A percentile compares a stretch with the other conserved stretches of the same genome.
These are phyloP conservation scores for Macquaria ambigua DNA, from an alignment of 2,113 vertebrate genomes.

Conservation along the genomic window DNA sequence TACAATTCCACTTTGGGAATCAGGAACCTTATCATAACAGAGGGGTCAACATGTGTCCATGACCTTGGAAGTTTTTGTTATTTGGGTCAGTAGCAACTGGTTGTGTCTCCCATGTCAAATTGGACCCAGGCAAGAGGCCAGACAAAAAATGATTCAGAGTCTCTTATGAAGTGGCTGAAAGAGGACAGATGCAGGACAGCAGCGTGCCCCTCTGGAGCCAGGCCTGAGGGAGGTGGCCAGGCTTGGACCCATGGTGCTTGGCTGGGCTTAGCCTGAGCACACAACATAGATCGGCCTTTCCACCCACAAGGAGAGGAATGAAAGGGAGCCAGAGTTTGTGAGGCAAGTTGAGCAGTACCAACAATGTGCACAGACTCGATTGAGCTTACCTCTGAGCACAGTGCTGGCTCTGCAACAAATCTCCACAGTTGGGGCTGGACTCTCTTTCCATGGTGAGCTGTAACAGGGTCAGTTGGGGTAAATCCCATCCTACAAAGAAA, in stretches of 20 bases:
- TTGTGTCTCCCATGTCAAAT: slow-evolving; percentile 12
- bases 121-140: slow-evolving; percentile 16
- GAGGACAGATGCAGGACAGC: slow-evolving; percentile 40
- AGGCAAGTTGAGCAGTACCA: not conserved
- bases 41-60: slow-evolving; percentile 5
- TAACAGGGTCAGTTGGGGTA: slow-evolving; percentile 3
- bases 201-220: slow-evolving; percentile 12
- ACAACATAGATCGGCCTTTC: not conserved
- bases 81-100: not conserved
- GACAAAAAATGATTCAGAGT: not conserved
- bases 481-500: slow-evolving; percentile 14
- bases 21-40: slow-evolving; percentile 19
- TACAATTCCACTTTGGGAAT: slow-evolving; percentile 17
- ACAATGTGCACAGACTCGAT: not conserved
- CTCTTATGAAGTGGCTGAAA: slow-evolving; percentile 30
- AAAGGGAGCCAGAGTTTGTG: not conserved
- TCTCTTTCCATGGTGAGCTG: slow-evolving; percentile 8
- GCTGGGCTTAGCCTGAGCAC: slow-evolving; percentile 5
- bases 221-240: not conserved
- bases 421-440: slow-evolving; percentile 10
- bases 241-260: slow-evolving; percentile 13
- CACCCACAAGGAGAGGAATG: not conserved
- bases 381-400: slow-evolving; percentile 22
- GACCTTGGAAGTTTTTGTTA: slow-evolving; percentile 18
- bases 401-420: slow-evolving; percentile 15